Base-by-base conservation (phyloP, 2,797 vertebrate species). In the Chelidonichthys spinosus region DNA sequence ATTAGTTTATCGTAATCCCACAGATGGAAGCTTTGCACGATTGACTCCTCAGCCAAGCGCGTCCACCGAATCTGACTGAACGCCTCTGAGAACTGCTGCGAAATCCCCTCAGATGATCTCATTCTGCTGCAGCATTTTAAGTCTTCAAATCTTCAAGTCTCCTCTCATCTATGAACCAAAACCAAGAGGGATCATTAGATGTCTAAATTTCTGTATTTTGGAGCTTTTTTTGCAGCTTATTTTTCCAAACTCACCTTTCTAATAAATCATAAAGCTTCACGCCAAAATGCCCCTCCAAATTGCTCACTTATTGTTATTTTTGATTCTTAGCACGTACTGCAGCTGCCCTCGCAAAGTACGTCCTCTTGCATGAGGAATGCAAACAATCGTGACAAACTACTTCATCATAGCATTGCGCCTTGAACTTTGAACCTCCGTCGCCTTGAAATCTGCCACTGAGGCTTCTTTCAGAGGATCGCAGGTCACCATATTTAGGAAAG, bases 1-100 rank as follows among this genome's bases (percentile, higher is more conserved):
- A 69, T 89, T 78, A 73, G 73, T 69, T 69, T 49, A 81, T 78
- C 44, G 58, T 63, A 73, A 71, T 74, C 40, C 60, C 56, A 53
- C 83, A 87, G 76, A 81, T 83, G 79, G 82, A 70, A 25, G 69
- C 61, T 67, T 56, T 49, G 69, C 67, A 76, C 61, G 75, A 87
- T 78, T 83, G 79, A 78, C 53, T 81, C 72, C 6, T 44, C 75
- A 79, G 77, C 63, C 68, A 62, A 82, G 76, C 84, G 69, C 63
- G 64, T 67, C 76, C 49, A 73, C 65, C 80, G 72, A 80, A 77
- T 84, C 68, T 74, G 59, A 62, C 47, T 72, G 44, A 71, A 76
- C 0, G 11, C 79, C 74, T 81, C 32, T 33, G 69, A 83, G 83
- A 79, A 43, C 52, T 35, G 73, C 13, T 37, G 67, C 81, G 80